Evolutionary conservation across 2,888 invertebrate genomes (phyloP).

Genomic region (Drosophila yooni): DNA sequence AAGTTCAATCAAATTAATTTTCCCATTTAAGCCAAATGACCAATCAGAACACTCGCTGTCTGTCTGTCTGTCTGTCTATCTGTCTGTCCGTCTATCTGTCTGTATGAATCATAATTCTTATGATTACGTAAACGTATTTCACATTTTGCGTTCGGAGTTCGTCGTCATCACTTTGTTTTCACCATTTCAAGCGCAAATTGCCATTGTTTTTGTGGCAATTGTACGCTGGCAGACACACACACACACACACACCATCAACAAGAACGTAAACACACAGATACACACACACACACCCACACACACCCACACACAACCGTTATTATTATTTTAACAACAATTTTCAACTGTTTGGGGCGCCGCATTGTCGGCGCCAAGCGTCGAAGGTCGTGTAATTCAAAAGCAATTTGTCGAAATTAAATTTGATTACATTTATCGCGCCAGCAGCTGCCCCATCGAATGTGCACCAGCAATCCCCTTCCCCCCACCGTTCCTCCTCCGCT

Average conservation of each 20-base stretch:
- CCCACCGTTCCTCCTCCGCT: neutral
- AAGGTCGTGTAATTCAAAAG: slow-evolving; percentile 79
- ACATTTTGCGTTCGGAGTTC: slow-evolving; percentile 5
- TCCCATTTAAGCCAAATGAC: slow-evolving; percentile 60
- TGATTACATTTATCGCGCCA: slow-evolving; percentile 78
- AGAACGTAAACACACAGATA: neutral
- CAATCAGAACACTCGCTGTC: slow-evolving; percentile 35
- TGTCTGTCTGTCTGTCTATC: neutral
- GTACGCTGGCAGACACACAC: slow-evolving; percentile 20
- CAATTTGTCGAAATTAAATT: slow-evolving; percentile 80
- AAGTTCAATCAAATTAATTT: slow-evolving; percentile 73
- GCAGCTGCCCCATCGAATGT: slow-evolving; percentile 36
- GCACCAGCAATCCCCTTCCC: neutral
- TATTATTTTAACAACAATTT: slow-evolving; percentile 81
- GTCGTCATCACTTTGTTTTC: slow-evolving; percentile 54
- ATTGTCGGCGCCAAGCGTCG: slow-evolving; percentile 58
- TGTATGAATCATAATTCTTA: slow-evolving; percentile 70
- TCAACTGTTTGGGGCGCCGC: slow-evolving; percentile 66
- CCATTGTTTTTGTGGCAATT: slow-evolving; percentile 66
- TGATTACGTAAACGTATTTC: slow-evolving; percentile 68
- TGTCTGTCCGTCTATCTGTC: slow-evolving; percentile 11
- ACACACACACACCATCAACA: slow-evolving; percentile 18
- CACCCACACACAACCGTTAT: slow-evolving; percentile 51
- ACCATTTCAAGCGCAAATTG: slow-evolving; percentile 69
- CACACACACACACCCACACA: slow-evolving; percentile 11